Conservation (phyloP, 2,113 vertebrate species). For the Arvicanthis niloticus region DNA sequence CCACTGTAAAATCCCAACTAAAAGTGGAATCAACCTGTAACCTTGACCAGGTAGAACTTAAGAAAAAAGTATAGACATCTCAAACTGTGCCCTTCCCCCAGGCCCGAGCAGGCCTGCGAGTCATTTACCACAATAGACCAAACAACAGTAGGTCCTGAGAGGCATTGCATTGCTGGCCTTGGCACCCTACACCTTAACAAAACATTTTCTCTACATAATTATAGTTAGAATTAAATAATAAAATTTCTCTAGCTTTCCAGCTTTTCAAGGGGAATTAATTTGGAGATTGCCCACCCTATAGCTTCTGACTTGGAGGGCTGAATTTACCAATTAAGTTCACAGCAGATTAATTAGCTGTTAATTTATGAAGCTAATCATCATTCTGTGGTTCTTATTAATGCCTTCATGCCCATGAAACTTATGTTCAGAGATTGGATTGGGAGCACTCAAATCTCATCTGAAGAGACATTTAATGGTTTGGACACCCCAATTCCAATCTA, state of each 20-base stretch:
- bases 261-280: constrained; percentile 71
- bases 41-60: neutral
- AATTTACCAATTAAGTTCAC: constrained; percentile 76
- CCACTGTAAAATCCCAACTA: neutral
- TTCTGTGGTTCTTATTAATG: constrained; percentile 73
- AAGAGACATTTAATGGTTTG: constrained; percentile 65
- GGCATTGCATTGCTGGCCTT: too few relatives aligned
- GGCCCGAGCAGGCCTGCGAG: too few relatives aligned
- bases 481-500: neutral
- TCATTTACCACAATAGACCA: too few relatives aligned
- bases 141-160: too few relatives aligned
- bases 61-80: neutral
- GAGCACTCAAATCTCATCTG: constrained; percentile 70
- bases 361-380: constrained; percentile 80
- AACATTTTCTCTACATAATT: constrained; percentile 67
- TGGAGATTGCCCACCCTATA: constrained; percentile 59
- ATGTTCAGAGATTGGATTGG: constrained; percentile 73
- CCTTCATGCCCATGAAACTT: constrained; percentile 61
- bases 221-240: constrained; percentile 67
- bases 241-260: constrained; percentile 53
- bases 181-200: constrained; percentile 26
- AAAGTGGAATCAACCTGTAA: neutral
- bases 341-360: constrained; percentile 79
- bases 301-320: constrained; percentile 70
- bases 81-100: too few relatives aligned